Evolutionary conservation across 2,113 vertebrate genomes (phyloP), one percentile per base, ranked within the genome.

Genomic region (Symphodus melops): DNA sequence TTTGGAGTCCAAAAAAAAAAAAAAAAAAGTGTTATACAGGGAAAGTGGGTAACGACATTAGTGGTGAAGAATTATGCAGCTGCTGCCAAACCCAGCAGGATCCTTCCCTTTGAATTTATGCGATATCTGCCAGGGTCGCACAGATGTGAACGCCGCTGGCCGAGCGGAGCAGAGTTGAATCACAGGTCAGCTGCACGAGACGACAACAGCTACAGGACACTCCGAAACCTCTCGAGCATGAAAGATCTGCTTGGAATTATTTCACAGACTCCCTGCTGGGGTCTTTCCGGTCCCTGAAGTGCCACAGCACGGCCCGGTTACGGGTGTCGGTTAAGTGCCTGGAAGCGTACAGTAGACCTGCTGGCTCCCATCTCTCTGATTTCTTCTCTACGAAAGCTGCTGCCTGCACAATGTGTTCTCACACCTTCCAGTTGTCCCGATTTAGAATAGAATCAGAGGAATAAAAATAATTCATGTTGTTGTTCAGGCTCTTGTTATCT

Each of bases 181-280:
- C 56, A 53, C 21, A 67, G 84, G 76, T 85, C 75, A 82, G 68
- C 62, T 55, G 16, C 39, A 58, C 21, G 41, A 66, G 37, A 37
- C 63, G 70, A 72, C 20, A 20, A 48, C 33, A 73, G 57, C 21
- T 8, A 72, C 68, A 78, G 69, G 33, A 57, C 33, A 23, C 21
- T 51, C 21, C 33, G 42, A 78, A 28, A 72, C 58, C 28, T 56
- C 9, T 61, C 0, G 3, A 75, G 61, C 60, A n/a, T 39, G 48
- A 46, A 51, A 14, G 63, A 81, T 74, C 68, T 51, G 68, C 54
- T 55, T 75, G 65, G 81, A 81, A 67, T 57, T 59, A 75, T 68
- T 65, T 75, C 56, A 62, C 78, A 73, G 60, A 65, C 42, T 20
- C 72, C 89, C 84, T 63, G 79, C 83, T 79, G 83, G 55, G 75